A percentile compares a stretch with the other conserved stretches of the same genome.
Evolutionary conservation across 2,797 vertebrate genomes (phyloP).

Genomic region (Sebastes minor): DNA sequence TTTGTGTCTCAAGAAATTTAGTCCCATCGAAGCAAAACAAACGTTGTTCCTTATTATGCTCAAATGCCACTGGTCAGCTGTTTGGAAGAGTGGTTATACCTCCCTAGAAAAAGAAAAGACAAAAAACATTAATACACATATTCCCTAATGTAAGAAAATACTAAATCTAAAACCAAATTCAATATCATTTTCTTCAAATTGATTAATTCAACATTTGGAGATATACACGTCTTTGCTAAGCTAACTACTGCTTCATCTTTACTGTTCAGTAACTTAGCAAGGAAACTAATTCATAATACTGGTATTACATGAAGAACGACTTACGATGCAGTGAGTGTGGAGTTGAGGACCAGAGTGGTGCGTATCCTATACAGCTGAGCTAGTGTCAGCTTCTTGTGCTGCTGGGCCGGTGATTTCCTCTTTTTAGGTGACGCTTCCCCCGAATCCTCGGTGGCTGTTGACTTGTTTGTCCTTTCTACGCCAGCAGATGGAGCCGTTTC

Average conservation of each 20-base stretch:
- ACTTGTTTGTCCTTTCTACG: slow-evolving; percentile 15
- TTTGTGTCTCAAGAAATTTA: slow-evolving; percentile 66
- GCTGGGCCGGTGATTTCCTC: slow-evolving; percentile 77
- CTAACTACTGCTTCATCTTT: not conserved
- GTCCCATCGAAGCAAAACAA: slow-evolving; percentile 58
- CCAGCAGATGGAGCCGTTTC: slow-evolving; percentile 33
- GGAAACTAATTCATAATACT: not conserved
- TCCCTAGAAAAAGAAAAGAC: slow-evolving; percentile 67
- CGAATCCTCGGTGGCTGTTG: not conserved
- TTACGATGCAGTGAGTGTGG: slow-evolving; percentile 97
- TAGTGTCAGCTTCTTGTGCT: slow-evolving; percentile 82
- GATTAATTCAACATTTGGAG: not conserved
- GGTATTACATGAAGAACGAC: slow-evolving; percentile 28
- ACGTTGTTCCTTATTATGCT: slow-evolving; percentile 42
- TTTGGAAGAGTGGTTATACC: slow-evolving; percentile 71
- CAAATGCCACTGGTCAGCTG: slow-evolving; percentile 6
- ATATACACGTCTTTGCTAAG: not conserved
- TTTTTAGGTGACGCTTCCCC: slow-evolving; percentile 28
- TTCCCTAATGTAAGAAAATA: not conserved
- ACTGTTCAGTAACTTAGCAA: not conserved
- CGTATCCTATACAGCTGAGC: slow-evolving; percentile 92
- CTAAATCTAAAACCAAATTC: not conserved
- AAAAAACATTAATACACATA: not conserved
- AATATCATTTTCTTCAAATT: not conserved
- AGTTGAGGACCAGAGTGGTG: slow-evolving; percentile 94